A percentile compares a stretch with the other conserved stretches of the same genome.
phyloP scores from a whole-genome alignment of 2,113 vertebrate species.

The Toxostoma redivivum region DNA sequence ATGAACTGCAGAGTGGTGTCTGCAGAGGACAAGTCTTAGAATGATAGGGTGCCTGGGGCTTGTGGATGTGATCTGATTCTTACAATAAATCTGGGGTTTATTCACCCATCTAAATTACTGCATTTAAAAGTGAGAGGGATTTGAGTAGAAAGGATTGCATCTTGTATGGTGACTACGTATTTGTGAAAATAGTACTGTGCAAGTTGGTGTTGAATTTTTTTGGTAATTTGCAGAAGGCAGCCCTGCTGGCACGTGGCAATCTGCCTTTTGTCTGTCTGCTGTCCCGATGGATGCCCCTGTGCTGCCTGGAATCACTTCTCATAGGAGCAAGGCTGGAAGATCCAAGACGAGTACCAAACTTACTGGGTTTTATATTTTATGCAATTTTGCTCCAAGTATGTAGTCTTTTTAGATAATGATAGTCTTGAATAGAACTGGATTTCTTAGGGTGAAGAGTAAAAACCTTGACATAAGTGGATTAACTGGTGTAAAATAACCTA shows the following conservation, averaged over 20 bases:
- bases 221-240: neutral
- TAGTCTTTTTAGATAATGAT: neutral
- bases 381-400: neutral
- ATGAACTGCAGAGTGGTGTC: neutral
- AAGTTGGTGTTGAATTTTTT: neutral
- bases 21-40: neutral
- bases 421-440: neutral
- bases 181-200: neutral
- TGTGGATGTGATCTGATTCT: neutral
- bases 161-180: neutral
- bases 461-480: neutral
- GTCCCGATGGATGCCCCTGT: accelerated
- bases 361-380: neutral
- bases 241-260: neutral
- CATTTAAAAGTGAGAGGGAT: neutral
- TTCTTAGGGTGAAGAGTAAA: neutral
- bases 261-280: neutral
- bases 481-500: neutral
- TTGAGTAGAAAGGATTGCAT: neutral
- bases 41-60: neutral
- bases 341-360: neutral
- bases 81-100: neutral
- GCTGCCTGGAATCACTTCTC: neutral
- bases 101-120: neutral
- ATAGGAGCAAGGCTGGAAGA: neutral